Base-by-base conservation (phyloP, 2,888 invertebrate genomes). In the Apodemia duryi region DNA sequence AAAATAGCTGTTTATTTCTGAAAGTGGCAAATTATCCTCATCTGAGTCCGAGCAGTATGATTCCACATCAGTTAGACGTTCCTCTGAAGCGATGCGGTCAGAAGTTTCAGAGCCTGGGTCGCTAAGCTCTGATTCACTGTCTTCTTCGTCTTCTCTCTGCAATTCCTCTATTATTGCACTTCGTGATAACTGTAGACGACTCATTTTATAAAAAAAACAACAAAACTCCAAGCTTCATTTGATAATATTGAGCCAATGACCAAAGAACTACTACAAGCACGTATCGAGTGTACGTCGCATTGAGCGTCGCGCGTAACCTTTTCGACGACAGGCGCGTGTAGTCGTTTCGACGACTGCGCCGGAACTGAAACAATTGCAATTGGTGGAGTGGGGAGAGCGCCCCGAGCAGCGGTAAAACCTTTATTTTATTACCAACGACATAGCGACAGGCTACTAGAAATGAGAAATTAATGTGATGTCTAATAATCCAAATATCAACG, bases 191-290 rank as follows among this genome's bases (percentile, higher is more conserved):
- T n/a, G n/a, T n/a, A n/a, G n/a, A n/a, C n/a, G n/a, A n/a, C n/a
- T n/a, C n/a, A n/a, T n/a, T n/a, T n/a, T n/a, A n/a, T n/a, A n/a
- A n/a, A n/a, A n/a, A n/a, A n/a, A n/a, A n/a, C n/a, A n/a, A n/a
- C n/a, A n/a, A n/a, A n/a, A n/a, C n/a, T n/a, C n/a, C n/a, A n/a
- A 35, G 5, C 3, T 4, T 35, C 2, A 35, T 35, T 35, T 4
- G 35, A 35, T 35, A 35, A 35, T 35, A 35, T 35, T 35, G 35
- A 52, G 70, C n/a, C 73, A 61, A 69, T 70, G 6, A 69, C 69
- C 65, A 72, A 70, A 62, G 67, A 72, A 69, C 72, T 72, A 43
- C 72, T 69, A 66, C 68, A 68, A 69, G 46, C 67, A 69, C 70
- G 69, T 66, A 51, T 13, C 5, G n/a, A 51, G n/a, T 13, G n/a